These are phyloP conservation scores for Prenolepis imparis DNA, from an alignment of 2,888 invertebrate species.

Conservation along the genomic window DNA sequence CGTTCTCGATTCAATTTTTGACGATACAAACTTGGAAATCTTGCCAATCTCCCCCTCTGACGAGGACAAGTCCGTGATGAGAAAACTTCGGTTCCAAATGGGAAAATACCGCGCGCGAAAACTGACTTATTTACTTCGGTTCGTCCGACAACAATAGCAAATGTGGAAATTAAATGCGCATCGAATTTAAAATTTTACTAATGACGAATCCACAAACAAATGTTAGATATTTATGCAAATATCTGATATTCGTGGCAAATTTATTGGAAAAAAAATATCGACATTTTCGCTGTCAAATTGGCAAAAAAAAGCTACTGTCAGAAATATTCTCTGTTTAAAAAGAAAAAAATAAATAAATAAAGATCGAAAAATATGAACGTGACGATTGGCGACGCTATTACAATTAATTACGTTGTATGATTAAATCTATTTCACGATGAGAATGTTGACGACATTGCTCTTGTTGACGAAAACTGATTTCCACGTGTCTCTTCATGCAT, in stretches of 20 bases:
- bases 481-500: constrained; percentile 58
- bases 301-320: too few relatives aligned
- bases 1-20: constrained; percentile 24
- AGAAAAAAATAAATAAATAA: not conserved
- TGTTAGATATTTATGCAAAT: not conserved
- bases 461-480: constrained; percentile 55
- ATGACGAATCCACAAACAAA: not conserved
- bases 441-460: constrained; percentile 13
- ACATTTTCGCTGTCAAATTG: not conserved
- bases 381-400: constrained; percentile 45
- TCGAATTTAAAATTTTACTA: not conserved
- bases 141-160: not conserved
- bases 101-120: not conserved
- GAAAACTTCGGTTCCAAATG: constrained; percentile 12
- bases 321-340: not conserved
- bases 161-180: not conserved
- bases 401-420: not conserved
- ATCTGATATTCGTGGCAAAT: not conserved
- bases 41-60: not conserved
- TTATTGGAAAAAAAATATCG: not conserved
- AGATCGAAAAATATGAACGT: not conserved
- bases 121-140: not conserved
- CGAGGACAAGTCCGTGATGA: constrained; percentile 5
- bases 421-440: constrained; percentile 25
- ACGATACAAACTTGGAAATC: not conserved